Evolutionary conservation across 2,888 invertebrate genomes (phyloP), one percentile per base, ranked within the genome.

Genomic region (Lasioglossum zephyrum): DNA sequence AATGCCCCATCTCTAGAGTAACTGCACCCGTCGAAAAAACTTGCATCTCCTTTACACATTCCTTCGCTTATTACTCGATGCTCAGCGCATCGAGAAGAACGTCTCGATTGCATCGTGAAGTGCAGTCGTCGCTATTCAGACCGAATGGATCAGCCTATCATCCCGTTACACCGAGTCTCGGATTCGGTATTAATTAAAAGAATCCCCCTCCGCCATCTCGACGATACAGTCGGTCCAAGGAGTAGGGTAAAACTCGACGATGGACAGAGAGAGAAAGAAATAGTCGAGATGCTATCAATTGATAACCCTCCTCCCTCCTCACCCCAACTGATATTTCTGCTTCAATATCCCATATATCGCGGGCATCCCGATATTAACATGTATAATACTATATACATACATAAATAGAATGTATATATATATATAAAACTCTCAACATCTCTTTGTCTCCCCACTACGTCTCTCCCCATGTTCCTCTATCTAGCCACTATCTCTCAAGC

Each of bases 241-340:
- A 39, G 81, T 73, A 75, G 22, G 11, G 41, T 31, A 31, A 31
- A 69, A 39, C 22, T 39, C 22, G 36, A 11, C 4, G 18, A 41
- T 53, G 69, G 77, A 66, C 36, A 81, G 76, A 81, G 87, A 84
- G 76, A 69, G 86, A 87, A 72, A 82, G 79, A 87, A 84, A 84
- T 79, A 89, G 57, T 81, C 81, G 81, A 85, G 90, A 88, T 80
- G 79, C 75, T 79, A 88, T 90, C 81, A 87, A 85, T 92, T 84
- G 87, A 89, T 89, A 44, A 90, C 83, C 83, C 88, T 88, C 90
- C 76, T 81, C 79, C 79, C 77, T 85, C 73, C 78, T 79, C 83
- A 8, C 79, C 79, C 39, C 49, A 47, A 84, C 86, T 82, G 49
- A 81, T 87, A 81, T 77, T 84, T 82, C 79, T 81, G 87, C 87